Conservation (phyloP, 2,888 invertebrate species). For the Crossocerus cetratus region DNA sequence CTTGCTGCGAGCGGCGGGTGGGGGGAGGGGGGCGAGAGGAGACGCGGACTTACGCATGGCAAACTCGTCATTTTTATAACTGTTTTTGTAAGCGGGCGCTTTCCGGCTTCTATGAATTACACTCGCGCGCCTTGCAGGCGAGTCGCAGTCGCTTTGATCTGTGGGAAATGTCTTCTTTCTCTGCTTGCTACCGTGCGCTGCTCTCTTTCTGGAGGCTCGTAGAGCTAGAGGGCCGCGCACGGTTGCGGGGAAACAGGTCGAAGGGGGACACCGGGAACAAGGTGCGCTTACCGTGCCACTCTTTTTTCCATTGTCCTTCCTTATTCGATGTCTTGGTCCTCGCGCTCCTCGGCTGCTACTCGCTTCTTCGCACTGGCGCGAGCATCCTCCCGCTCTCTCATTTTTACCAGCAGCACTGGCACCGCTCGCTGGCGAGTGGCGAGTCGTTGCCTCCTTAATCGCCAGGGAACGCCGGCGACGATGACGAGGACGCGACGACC, state of each 20-base stretch:
- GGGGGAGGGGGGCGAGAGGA: no score
- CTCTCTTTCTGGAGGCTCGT: constrained; percentile 21
- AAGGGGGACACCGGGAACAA: constrained; percentile 70
- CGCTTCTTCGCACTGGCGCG: neutral
- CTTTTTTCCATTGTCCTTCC: constrained; percentile 62
- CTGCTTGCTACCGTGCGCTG: constrained; percentile 17
- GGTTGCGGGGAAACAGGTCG: constrained; percentile 9
- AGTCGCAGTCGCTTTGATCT: constrained; percentile 63
- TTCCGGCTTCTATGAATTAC: constrained; percentile 73
- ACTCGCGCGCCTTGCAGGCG: constrained; percentile 41
- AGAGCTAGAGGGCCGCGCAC: neutral
- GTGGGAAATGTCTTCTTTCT: constrained; percentile 70
- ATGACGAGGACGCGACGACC: no score
- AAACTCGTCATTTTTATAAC: constrained; percentile 71
- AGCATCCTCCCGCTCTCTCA: constrained; percentile 19
- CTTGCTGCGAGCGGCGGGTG: no score
- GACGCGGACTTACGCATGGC: constrained; percentile 53
- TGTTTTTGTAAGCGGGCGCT: constrained; percentile 71
- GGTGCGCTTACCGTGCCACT: constrained; percentile 56
- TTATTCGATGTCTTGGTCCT: constrained; percentile 55
- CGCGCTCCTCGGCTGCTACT: neutral
- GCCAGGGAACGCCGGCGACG: constrained; percentile 36
- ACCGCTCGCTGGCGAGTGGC: neutral
- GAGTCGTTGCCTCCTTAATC: constrained; percentile 38
- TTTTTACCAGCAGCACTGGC: neutral